These are phyloP conservation scores for Aphrocallistes beatrix DNA, from an alignment of 37 sponge, comb jelly and placozoan genomes.

Conservation along the genomic window DNA sequence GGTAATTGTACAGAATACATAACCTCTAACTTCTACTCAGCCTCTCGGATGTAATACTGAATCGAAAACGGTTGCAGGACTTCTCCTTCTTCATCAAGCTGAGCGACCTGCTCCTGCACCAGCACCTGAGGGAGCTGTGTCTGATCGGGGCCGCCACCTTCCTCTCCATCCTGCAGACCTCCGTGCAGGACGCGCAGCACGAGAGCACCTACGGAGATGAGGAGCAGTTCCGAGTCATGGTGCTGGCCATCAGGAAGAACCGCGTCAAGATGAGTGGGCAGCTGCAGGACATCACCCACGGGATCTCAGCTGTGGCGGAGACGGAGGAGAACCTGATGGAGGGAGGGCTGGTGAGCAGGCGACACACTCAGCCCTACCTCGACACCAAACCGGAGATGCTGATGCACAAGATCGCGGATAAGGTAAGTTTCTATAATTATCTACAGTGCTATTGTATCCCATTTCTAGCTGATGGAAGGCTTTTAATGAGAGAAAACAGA, in stretches of 20 bases:
- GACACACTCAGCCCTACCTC: not conserved
- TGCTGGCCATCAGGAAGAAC: not conserved
- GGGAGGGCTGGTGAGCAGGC: not conserved
- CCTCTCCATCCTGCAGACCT: not conserved
- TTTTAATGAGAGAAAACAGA: too few relatives aligned
- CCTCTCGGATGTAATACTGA: not conserved
- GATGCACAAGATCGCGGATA: not conserved
- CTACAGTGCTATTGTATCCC: too few relatives aligned
- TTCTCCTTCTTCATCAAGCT: not conserved
- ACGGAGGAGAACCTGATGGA: not conserved
- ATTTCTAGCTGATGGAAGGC: too few relatives aligned
- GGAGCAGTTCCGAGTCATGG: not conserved
- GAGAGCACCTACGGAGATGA: not conserved
- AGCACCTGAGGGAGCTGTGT: not conserved
- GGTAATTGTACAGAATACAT: too few relatives aligned
- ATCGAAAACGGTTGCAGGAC: not conserved
- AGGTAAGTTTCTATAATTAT: not conserved
- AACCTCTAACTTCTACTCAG: not conserved
- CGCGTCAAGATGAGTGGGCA: not conserved
- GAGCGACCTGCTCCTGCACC: not conserved
- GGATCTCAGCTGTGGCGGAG: not conserved
- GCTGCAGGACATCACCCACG: not conserved
- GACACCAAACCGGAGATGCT: not conserved
- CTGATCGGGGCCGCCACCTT: not conserved
- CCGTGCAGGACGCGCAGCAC: not conserved